phyloP scores from a whole-genome alignment of 2,797 vertebrate species.

The Pteropus rufus region DNA sequence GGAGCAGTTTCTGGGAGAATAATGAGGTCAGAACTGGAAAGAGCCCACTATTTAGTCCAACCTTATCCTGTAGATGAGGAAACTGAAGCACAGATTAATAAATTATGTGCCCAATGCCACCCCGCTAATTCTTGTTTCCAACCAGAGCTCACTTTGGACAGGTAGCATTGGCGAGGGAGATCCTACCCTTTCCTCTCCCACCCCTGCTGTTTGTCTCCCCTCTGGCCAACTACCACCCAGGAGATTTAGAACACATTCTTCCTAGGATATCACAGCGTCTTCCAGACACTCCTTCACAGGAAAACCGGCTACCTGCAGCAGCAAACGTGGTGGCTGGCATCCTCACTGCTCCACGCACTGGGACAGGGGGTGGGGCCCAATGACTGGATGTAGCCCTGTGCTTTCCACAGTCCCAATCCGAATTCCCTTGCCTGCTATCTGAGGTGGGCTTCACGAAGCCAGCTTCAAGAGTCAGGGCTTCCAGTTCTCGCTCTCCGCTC shows the following conservation, averaged over 20 bases:
- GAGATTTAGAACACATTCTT: not conserved
- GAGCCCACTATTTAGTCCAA: not conserved
- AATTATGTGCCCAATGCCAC: not conserved
- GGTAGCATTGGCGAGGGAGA: not conserved
- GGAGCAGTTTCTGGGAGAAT: not conserved
- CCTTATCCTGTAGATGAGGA: not conserved
- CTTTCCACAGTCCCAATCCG: not conserved
- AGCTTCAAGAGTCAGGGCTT: not conserved
- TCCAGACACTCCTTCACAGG: not conserved
- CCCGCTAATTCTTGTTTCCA: not conserved
- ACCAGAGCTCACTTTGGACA: not conserved
- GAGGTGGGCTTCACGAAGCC: not conserved
- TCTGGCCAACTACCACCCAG: not conserved
- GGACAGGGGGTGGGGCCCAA: accelerated
- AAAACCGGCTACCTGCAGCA: not conserved
- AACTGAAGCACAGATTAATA: not conserved
- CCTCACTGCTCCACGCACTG: not conserved
- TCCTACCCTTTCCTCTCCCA: not conserved
- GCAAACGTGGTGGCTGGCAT: not conserved
- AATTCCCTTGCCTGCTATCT: accelerated
- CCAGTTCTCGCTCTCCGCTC: accelerated
- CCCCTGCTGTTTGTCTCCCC: not conserved
- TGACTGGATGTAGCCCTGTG: too few species aligned
- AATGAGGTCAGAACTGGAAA: not conserved
- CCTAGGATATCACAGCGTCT: not conserved